Evolutionary conservation across 2,888 invertebrate genomes (phyloP).

Genomic region (Geotrupes spiniger): DNA sequence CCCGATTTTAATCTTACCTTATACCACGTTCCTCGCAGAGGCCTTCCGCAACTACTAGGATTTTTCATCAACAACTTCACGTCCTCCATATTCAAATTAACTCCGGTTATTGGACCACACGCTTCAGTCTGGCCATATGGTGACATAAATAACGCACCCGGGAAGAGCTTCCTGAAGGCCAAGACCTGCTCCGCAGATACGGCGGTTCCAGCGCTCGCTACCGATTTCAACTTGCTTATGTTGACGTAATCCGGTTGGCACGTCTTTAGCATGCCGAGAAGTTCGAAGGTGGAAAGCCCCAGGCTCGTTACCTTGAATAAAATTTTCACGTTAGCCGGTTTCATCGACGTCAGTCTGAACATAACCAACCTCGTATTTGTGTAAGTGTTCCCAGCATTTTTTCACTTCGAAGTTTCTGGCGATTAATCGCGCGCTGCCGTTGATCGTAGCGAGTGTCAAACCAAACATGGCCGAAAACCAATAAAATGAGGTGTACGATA

Average conservation of each 20-base stretch:
- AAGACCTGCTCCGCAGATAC: constrained; percentile 32
- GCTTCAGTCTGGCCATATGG: constrained; percentile 45
- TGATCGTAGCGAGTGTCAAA: constrained; percentile 26
- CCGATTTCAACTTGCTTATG: constrained; percentile 35
- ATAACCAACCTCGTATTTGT: constrained; percentile 40
- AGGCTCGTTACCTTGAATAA: constrained; percentile 31
- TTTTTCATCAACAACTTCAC: constrained; percentile 32
- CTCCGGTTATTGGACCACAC: too few species aligned
- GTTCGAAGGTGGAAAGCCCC: constrained; percentile 36
- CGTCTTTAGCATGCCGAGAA: constrained; percentile 33
- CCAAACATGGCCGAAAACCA: constrained; percentile 40
- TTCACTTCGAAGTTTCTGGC: constrained; percentile 30
- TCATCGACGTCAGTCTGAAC: too few species aligned
- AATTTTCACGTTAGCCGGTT: too few species aligned
- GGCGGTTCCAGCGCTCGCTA: constrained; percentile 38
- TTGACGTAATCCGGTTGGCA: constrained; percentile 41
- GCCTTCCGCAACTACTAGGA: too few species aligned
- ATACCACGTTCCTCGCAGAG: too few species aligned
- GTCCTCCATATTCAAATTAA: constrained; percentile 31
- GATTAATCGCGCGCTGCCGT: constrained; percentile 36
- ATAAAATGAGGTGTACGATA: constrained; percentile 37
- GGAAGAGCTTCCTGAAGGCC: constrained; percentile 40
- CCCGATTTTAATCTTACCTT: too few species aligned
- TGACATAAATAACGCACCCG: constrained; percentile 39
- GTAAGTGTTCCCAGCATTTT: constrained; percentile 36